phyloP scores from a whole-genome alignment of 2,888 invertebrate species.

The Diadromus collaris region DNA sequence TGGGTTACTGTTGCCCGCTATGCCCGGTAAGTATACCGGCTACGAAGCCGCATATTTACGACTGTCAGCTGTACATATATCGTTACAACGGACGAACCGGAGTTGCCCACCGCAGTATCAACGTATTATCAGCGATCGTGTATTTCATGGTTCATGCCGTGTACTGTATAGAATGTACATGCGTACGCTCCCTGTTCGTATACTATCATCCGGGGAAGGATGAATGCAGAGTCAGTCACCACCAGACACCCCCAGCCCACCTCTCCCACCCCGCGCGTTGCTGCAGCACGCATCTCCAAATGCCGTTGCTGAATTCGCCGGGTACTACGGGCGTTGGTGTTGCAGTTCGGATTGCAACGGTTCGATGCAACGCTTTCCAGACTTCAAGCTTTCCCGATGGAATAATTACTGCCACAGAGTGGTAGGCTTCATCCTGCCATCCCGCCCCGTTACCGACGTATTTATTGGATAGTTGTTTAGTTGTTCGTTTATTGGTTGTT shows the following conservation, averaged over 20 bases:
- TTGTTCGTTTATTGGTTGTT: constrained; percentile 58
- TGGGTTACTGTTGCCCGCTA: constrained; percentile 12
- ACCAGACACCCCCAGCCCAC: too few species aligned
- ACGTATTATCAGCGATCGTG: constrained; percentile 57
- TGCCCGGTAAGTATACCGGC: constrained; percentile 39
- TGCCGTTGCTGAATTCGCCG: neutral
- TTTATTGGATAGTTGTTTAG: constrained; percentile 58
- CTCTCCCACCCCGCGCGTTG: neutral
- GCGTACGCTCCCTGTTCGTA: neutral
- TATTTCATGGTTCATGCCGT: constrained; percentile 49
- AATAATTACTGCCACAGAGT: constrained; percentile 51
- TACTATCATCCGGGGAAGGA: constrained; percentile 1
- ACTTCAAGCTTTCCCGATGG: constrained; percentile 47
- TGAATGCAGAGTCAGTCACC: constrained; percentile 33
- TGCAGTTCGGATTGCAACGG: constrained; percentile 36
- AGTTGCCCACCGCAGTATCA: constrained; percentile 43
- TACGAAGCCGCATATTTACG: constrained; percentile 55
- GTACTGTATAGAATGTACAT: neutral
- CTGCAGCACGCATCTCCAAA: constrained; percentile 6
- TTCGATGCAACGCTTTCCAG: constrained; percentile 30
- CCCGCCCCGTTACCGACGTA: constrained; percentile 48
- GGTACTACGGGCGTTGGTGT: too few species aligned
- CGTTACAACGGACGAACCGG: constrained; percentile 34
- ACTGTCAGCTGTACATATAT: constrained; percentile 57
- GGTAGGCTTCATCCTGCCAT: neutral